Conservation (phyloP, 2,797 vertebrate species). For the Odontamblyopus lacepedii region DNA sequence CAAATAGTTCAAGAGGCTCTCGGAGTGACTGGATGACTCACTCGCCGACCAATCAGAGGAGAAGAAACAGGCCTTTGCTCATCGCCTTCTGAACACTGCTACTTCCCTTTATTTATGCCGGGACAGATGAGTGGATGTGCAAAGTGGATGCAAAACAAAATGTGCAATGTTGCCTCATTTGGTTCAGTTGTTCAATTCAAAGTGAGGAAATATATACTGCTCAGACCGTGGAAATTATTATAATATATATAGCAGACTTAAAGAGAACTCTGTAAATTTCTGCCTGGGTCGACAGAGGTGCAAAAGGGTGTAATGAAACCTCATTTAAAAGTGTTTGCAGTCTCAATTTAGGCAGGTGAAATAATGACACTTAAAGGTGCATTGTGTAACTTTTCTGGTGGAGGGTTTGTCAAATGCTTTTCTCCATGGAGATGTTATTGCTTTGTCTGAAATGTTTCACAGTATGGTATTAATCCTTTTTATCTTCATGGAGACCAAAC, state of each 20-base stretch:
- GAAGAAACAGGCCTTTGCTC: conserved; percentile 44
- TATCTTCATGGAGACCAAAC: too few relatives aligned
- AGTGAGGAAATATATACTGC: background rate
- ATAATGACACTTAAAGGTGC: background rate
- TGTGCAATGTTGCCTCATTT: background rate
- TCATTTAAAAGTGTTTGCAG: too few relatives aligned
- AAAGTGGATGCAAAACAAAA: background rate
- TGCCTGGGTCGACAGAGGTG: too few relatives aligned
- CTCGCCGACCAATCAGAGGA: conserved; percentile 65
- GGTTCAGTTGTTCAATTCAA: background rate
- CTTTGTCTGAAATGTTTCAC: too few relatives aligned
- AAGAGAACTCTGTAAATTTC: background rate
- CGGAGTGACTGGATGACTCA: conserved; percentile 69
- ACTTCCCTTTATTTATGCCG: conserved; percentile 14
- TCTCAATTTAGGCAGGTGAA: too few relatives aligned
- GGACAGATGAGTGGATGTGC: conserved; percentile 10
- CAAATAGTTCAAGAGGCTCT: conserved; percentile 75
- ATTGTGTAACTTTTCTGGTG: background rate
- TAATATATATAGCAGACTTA: background rate
- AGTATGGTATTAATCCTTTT: too few relatives aligned
- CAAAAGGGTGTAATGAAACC: too few relatives aligned
- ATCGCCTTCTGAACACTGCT: conserved; percentile 18
- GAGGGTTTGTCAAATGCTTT: background rate
- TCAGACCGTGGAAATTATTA: background rate
- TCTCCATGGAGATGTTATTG: background rate